Evolutionary conservation across 35 echinoderm and acorn worm species (phyloP).

Genomic region (Chiridota heheva): DNA sequence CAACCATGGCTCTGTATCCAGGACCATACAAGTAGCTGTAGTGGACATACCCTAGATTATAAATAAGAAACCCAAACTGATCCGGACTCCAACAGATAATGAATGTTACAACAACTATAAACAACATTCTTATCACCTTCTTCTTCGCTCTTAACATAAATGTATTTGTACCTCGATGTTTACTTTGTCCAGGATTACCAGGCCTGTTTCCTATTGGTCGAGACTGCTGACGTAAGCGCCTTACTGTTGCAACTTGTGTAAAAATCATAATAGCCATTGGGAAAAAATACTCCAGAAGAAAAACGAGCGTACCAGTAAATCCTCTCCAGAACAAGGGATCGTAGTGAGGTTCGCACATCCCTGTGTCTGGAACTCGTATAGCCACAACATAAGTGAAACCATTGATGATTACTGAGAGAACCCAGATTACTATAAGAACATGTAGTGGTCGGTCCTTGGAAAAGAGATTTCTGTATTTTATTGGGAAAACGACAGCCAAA

Average conservation of each 20-base stretch:
- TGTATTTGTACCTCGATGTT: slow-evolving; percentile 6
- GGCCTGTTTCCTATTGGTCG: slow-evolving; percentile 1
- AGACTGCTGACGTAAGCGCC: slow-evolving; percentile 35
- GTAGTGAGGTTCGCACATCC: slow-evolving; percentile 48
- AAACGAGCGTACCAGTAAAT: slow-evolving; percentile 55
- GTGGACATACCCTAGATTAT: slow-evolving; percentile 57
- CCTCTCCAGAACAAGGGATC: slow-evolving; percentile 5
- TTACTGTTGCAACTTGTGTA: slow-evolving; percentile 54
- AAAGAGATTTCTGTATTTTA: slow-evolving; percentile 60
- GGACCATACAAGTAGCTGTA: slow-evolving; percentile 43
- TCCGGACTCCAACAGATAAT: slow-evolving; percentile 83
- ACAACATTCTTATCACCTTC: slow-evolving; percentile 69
- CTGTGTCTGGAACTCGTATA: neutral
- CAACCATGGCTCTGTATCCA: slow-evolving; percentile 56
- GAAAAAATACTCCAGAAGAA: slow-evolving; percentile 66
- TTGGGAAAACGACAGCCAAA: slow-evolving; percentile 75
- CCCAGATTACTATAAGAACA: slow-evolving; percentile 56
- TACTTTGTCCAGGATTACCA: neutral
- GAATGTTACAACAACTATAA: slow-evolving; percentile 82
- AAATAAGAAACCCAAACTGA: slow-evolving; percentile 61
- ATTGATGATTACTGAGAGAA: slow-evolving; percentile 44
- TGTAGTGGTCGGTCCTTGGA: slow-evolving; percentile 17
- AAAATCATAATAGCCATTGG: slow-evolving; percentile 79
- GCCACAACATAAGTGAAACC: slow-evolving; percentile 35
- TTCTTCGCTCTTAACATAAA: slow-evolving; percentile 47